These are phyloP conservation scores for Neodiprion fabricii DNA, from an alignment of 1,140 invertebrate genomes.

Conservation along the genomic window DNA sequence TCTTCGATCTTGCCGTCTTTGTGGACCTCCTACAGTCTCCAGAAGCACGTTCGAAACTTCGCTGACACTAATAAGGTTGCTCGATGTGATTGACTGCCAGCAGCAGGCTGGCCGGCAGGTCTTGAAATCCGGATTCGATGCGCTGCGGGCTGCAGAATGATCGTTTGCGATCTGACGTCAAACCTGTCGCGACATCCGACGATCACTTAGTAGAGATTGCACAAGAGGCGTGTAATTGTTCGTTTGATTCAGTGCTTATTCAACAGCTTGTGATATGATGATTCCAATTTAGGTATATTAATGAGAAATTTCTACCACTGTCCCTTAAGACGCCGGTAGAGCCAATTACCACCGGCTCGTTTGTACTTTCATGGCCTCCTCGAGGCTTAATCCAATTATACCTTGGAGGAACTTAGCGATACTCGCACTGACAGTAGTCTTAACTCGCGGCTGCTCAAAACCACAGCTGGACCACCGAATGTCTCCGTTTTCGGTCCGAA, in stretches of 20 bases:
- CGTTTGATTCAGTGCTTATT: background rate
- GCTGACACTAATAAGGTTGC: constrained; percentile 3
- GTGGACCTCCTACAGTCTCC: background rate
- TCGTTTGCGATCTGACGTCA: no score
- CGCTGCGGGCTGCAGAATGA: background rate
- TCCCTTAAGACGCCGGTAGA: no score
- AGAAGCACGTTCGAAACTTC: background rate
- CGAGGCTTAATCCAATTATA: no score
- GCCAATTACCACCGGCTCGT: no score
- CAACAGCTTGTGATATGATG: no score
- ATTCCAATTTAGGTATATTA: no score
- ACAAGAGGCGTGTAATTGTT: background rate
- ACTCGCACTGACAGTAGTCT: background rate
- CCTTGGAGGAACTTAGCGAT: no score
- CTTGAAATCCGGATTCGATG: background rate
- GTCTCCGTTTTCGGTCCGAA: no score
- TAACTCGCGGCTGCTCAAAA: background rate
- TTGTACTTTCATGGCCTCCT: no score
- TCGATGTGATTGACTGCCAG: background rate
- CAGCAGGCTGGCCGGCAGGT: background rate
- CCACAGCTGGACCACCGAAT: no score
- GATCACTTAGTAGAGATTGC: background rate
- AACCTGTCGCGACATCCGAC: no score
- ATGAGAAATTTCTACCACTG: no score
- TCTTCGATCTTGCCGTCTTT: background rate